Evolutionary conservation across 2,113 vertebrate genomes (phyloP).

Genomic region (Leptobrachium ailaonicum): DNA sequence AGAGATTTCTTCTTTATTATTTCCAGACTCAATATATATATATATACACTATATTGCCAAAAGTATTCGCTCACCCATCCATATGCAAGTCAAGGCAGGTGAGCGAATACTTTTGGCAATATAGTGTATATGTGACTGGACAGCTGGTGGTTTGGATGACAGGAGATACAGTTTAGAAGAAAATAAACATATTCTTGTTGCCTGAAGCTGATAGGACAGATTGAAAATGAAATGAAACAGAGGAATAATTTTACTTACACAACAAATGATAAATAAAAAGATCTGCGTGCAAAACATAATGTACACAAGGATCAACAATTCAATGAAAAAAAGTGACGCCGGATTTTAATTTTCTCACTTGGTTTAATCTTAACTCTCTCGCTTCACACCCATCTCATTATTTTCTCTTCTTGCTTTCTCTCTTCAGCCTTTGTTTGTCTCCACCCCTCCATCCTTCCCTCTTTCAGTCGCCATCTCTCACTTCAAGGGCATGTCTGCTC

Average conservation of each 20-base stretch:
- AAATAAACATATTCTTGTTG: no score
- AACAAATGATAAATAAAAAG: background rate
- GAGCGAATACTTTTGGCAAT: no score
- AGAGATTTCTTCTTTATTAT: no score
- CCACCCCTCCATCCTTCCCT: constrained; percentile 26
- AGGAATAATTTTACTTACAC: background rate
- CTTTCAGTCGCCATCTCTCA: constrained; percentile 52
- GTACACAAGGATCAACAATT: background rate
- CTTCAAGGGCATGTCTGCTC: constrained; percentile 60
- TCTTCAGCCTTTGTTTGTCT: constrained; percentile 17
- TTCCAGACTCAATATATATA: no score
- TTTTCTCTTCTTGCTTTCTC: constrained; percentile 44
- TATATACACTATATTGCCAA: no score
- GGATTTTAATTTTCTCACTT: constrained; percentile 2
- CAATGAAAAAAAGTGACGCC: background rate
- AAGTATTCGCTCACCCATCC: no score
- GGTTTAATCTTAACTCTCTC: constrained; percentile 12
- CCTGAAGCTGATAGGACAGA: no score
- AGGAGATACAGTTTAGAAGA: no score
- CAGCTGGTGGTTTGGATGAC: no score
- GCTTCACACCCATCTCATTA: constrained; percentile 27
- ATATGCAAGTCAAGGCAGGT: no score
- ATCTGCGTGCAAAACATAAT: background rate
- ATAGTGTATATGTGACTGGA: no score
- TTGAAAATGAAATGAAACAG: background rate